These are phyloP conservation scores for Gallinago jamesoni DNA, from an alignment of 2,113 vertebrate genomes.

Conservation along the genomic window DNA sequence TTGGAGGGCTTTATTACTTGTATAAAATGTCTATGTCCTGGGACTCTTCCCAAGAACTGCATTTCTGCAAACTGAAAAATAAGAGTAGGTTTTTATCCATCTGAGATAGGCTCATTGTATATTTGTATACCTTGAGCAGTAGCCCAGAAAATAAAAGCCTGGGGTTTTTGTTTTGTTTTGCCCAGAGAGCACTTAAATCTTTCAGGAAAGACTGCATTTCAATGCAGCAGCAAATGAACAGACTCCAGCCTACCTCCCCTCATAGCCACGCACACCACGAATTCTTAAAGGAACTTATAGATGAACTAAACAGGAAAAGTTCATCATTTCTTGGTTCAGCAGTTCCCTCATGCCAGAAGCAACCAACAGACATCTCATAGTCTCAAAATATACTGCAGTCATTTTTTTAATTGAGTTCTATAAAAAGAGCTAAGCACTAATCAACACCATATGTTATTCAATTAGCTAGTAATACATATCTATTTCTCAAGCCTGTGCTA, in stretches of 20 bases:
- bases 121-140: neutral
- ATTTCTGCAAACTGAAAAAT: neutral
- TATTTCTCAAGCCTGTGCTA: conserved; percentile 63
- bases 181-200: neutral
- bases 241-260: neutral
- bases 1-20: neutral
- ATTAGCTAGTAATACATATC: conserved; percentile 63
- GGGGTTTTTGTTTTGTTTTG: neutral
- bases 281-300: neutral
- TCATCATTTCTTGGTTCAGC: conserved; percentile 19
- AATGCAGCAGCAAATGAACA: neutral
- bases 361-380: conserved; percentile 35
- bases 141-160: neutral
- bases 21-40: neutral
- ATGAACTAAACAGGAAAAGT: neutral
- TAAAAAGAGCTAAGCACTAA: conserved; percentile 67
- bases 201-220: conserved; percentile 8
- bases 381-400: conserved; percentile 47
- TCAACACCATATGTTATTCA: conserved; percentile 72
- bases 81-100: neutral
- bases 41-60: neutral
- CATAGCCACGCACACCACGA: neutral
- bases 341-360: neutral
- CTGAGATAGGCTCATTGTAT: neutral
- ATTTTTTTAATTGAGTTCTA: conserved; percentile 66